A percentile compares a stretch with the other conserved stretches of the same genome.
These are phyloP conservation scores for Balaenoptera acutorostrata DNA, from an alignment of 2,113 vertebrate species.

Conservation along the genomic window DNA sequence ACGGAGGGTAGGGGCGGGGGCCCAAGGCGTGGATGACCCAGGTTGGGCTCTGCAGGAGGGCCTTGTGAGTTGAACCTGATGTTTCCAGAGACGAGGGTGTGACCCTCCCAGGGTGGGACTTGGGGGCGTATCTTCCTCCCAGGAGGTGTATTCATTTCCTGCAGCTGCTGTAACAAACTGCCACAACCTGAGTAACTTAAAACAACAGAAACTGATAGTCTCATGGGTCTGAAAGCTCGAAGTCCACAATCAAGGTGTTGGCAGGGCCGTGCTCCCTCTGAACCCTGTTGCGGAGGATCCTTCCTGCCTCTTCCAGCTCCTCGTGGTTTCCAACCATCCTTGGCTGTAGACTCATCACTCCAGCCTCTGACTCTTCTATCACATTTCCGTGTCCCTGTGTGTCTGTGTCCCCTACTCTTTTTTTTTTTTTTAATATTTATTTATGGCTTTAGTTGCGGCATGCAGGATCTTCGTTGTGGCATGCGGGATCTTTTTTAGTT, in stretches of 20 bases:
- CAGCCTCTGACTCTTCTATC: background rate
- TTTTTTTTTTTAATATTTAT: too few species aligned
- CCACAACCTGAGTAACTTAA: background rate
- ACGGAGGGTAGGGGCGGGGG: accelerated
- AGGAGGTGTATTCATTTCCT: background rate
- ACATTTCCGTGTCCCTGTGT: background rate
- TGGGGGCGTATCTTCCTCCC: background rate
- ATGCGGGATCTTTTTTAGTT: too few species aligned
- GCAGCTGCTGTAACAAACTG: background rate
- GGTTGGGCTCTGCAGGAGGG: background rate
- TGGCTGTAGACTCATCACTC: background rate
- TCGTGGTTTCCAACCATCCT: background rate
- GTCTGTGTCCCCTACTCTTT: too few species aligned
- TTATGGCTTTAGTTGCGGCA: too few species aligned
- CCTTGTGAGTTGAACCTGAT: background rate
- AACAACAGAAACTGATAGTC: background rate
- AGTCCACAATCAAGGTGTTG: background rate
- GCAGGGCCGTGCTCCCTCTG: accelerated
- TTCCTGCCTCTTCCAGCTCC: background rate
- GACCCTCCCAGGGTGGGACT: background rate
- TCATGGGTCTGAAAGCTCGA: background rate
- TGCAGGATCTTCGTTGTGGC: too few species aligned
- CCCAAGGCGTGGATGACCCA: background rate
- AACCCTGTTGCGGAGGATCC: too few species aligned
- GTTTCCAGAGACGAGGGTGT: background rate